Base-by-base conservation (phyloP, 2,888 invertebrate species). In the Germaria angustata region DNA sequence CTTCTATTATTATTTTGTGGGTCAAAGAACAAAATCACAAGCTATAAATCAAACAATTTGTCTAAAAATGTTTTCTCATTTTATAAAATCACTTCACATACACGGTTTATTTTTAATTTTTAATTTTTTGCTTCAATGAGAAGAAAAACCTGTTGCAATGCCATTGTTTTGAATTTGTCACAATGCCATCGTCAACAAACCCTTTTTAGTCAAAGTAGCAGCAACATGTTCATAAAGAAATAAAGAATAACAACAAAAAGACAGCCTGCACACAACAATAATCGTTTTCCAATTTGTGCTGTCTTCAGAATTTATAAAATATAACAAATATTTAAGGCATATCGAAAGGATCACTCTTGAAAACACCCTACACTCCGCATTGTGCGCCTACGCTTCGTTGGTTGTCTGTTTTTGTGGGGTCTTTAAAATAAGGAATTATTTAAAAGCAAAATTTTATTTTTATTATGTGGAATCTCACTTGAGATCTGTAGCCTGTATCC, bases 11-110 rank as follows among this genome's bases (percentile, higher is more conserved):
- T 7, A 15, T 46, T 75, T 76, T 57, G 5, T 76, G 20, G 75
- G 75, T 75, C 66, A 65, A 5, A 24, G 44, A 15, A 36, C 17
- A 55, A 55, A 34, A 39, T 8, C n/a, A n/a, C 41, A n/a, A 53
- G n/a, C 55, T 55, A 80, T 80, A 80, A 80, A 80, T 80, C 80
- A 80, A 55, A 63, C 65, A 80, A 80, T 80, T 80, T 80, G 80
- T 80, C 80, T 69, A 22, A 15, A 32, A 17, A 57, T 63, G 63
- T n/a, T 61, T 51, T 76, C n/a, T 2, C 46, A 20, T 57, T 46
- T 75, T 44, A 65, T 44, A 55, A 65, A 55, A 36, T 46, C 36
- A 59, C 53, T 61, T 15, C n/a, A n/a, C n/a, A n/a, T 2, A 11
- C 11, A 22, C 57, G 5, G 11, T 9, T 28, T 28, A n/a, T 51